phyloP scores from a whole-genome alignment of 2,113 vertebrate species.

The Ptilonorhynchus violaceus region DNA sequence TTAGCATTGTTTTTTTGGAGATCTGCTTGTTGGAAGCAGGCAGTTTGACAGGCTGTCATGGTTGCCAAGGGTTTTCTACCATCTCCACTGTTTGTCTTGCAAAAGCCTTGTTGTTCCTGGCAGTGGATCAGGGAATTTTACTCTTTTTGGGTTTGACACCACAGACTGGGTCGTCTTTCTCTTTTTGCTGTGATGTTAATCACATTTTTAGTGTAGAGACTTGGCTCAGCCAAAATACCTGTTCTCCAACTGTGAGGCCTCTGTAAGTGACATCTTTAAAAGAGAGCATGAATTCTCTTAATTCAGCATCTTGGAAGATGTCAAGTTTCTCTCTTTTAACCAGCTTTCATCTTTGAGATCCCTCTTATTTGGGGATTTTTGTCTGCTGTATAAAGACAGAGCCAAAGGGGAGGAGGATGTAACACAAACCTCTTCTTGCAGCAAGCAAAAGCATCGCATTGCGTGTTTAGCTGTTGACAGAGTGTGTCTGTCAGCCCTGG shows the following conservation, averaged over 20 bases:
- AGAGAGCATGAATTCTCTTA: not conserved
- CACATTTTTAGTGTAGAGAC: not conserved
- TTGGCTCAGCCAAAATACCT: not conserved
- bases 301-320: not conserved
- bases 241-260: not conserved
- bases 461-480: not conserved
- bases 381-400: not conserved
- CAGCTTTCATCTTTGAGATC: not conserved
- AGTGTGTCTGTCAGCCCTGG: not conserved
- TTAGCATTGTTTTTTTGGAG: not conserved
- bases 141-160: not conserved
- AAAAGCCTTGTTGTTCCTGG: not conserved
- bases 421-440: not conserved
- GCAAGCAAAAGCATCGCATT: fast-evolving
- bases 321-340: not conserved
- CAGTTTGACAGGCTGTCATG: not conserved
- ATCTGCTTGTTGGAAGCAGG: not conserved
- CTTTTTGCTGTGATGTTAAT: not conserved
- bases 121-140: not conserved
- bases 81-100: not conserved
- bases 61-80: not conserved
- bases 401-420: not conserved
- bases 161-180: not conserved
- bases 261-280: not conserved
- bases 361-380: not conserved